Base-by-base conservation (phyloP, 2,888 invertebrate genomes). In the Isotomurus palustris region DNA sequence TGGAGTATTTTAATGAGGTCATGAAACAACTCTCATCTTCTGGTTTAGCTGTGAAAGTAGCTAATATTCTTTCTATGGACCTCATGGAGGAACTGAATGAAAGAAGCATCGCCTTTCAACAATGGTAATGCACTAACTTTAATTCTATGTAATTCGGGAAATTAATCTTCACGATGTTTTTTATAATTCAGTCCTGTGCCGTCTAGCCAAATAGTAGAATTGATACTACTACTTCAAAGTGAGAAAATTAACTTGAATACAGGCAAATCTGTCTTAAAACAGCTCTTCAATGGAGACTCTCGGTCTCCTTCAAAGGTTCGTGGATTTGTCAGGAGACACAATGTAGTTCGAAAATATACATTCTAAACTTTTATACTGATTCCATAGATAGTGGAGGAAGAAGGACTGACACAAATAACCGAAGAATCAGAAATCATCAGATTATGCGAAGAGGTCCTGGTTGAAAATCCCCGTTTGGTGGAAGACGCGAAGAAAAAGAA, bases 21-120 rank as follows among this genome's bases (percentile, higher is more conserved):
- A 76, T 81, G 44, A 70, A 75, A 60, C 73, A 75, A 29, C 73
- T 78, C 59, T 24, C 36, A 12, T 56, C 72, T 27, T 72, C 73
- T 28, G 76, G 82, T 56, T 78, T 80, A 64, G 76, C 83, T 1
- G 80, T 80, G 64, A 76, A 83, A 71, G 76, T 86, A 2, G 82
- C 84, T 1, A 85, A 87, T 74, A 77, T 89, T 56, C 75, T 91
- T 27, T 78, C 86, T 3, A 86, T 84, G 71, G 84, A 88, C 69
- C 74, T 89, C 6, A 71, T 87, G 50, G 81, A 82, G 27, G 78
- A 83, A 64, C 76, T 88, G 40, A 82, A 90, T 73, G 84, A 84
- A 72, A 76, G 78, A 24, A 81, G 84, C 65, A 70, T 85, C 12
- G 73, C 80, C 60, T 64, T 83, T 1, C 77, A 82, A 14, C 75